These are phyloP conservation scores for Epizoanthus ramosus DNA, from an alignment of 92 coral and sea anemone species.

Conservation along the genomic window DNA sequence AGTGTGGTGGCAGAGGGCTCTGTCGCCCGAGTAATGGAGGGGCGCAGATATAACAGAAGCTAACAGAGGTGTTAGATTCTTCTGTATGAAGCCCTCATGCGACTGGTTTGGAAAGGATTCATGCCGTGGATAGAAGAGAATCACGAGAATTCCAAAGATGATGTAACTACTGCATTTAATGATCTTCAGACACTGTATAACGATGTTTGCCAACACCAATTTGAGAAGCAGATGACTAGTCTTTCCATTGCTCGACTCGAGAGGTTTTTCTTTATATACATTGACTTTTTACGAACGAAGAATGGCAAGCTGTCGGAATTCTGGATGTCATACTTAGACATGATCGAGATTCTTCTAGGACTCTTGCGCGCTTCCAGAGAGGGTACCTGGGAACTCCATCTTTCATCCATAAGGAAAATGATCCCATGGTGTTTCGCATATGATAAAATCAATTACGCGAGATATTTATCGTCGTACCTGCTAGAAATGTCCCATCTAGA, in stretches of 20 bases:
- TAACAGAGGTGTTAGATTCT: slow-evolving; percentile 49
- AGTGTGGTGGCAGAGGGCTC: slow-evolving; percentile 69
- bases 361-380: no score
- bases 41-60: slow-evolving; percentile 63
- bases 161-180: background rate
- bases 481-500: no score
- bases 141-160: slow-evolving; percentile 25
- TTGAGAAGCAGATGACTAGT: slow-evolving; percentile 9
- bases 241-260: slow-evolving; percentile 35
- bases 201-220: slow-evolving; percentile 33
- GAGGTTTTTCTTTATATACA: slow-evolving; percentile 18
- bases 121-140: slow-evolving; percentile 39
- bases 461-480: no score
- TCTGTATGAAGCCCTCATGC: slow-evolving; percentile 45
- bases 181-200: slow-evolving; percentile 27
- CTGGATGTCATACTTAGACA: slow-evolving; percentile 24
- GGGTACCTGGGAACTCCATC: no score
- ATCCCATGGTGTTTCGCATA: no score
- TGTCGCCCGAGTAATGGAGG: slow-evolving; percentile 60
- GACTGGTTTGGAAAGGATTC: slow-evolving; percentile 44
- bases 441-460: no score
- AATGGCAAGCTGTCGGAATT: slow-evolving; percentile 45
- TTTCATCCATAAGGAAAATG: no score
- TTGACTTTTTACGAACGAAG: slow-evolving; percentile 18
- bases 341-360: no score